These are phyloP conservation scores for Melikaiella ostensackeni DNA, from an alignment of 2,888 invertebrate species.

Conservation along the genomic window DNA sequence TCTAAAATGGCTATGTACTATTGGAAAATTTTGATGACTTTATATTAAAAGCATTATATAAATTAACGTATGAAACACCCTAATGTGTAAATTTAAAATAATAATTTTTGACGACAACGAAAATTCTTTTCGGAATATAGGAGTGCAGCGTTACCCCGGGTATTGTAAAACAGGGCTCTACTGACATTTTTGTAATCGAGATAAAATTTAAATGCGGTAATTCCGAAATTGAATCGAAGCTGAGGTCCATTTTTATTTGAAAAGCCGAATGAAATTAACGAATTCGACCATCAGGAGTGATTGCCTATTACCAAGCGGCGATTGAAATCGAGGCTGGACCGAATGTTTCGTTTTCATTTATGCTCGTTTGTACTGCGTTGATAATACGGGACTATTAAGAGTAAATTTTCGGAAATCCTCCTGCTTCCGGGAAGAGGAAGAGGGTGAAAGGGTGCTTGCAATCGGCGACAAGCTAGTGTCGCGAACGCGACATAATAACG, in stretches of 20 bases:
- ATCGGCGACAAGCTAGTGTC: conserved; percentile 42
- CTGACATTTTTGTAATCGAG: not conserved
- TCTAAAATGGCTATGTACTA: not conserved
- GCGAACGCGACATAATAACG: conserved; percentile 48
- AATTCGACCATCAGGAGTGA: conserved; percentile 24
- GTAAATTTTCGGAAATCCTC: conserved; percentile 18
- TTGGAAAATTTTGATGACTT: too few relatives aligned
- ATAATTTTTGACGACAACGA: not conserved
- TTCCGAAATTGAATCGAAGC: not conserved
- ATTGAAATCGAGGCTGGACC: conserved; percentile 11
- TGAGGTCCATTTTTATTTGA: not conserved
- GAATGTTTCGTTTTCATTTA: conserved; percentile 29
- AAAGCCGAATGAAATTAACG: conserved; percentile 12
- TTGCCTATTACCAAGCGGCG: conserved; percentile 12
- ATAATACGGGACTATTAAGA: conserved; percentile 12
- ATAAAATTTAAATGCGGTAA: not conserved
- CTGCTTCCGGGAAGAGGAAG: not conserved
- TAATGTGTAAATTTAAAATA: not conserved
- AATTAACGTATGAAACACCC: not conserved
- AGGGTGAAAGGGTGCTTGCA: not conserved
- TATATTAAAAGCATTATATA: too few relatives aligned
- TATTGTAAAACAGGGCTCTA: not conserved
- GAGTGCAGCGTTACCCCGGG: too few relatives aligned
- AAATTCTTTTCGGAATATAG: too few relatives aligned
- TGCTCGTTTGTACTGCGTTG: conserved; percentile 14